Conservation (phyloP, 2,888 invertebrate species). For the Gisinianus flammeolus region DNA sequence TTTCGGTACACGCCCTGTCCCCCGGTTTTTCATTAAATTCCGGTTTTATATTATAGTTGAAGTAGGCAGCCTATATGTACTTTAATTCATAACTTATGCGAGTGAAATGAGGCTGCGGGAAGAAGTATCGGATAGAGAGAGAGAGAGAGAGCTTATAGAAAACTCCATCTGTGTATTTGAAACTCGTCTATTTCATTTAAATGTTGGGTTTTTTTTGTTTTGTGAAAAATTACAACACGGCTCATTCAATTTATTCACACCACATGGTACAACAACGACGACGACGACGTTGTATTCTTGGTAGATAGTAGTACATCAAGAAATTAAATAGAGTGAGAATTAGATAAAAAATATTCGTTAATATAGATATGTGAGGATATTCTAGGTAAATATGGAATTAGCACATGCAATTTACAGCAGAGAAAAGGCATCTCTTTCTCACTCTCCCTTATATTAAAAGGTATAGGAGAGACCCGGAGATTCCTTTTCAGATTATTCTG, state of each 20-base stretch:
- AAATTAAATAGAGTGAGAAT: no score
- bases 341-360: background rate
- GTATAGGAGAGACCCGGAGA: background rate
- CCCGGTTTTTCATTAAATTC: conserved; percentile 28
- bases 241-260: background rate
- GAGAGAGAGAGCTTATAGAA: no score
- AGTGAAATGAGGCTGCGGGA: background rate
- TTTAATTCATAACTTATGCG: background rate
- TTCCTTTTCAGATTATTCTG: background rate
- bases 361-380: background rate
- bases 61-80: background rate
- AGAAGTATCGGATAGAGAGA: background rate
- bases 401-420: background rate
- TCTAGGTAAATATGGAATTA: background rate
- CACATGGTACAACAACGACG: no score
- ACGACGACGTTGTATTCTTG: no score
- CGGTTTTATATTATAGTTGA: background rate
- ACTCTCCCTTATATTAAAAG: background rate
- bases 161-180: background rate
- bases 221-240: no score
- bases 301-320: no score
- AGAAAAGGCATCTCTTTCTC: background rate
- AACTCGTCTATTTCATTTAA: background rate
- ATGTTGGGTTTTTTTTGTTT: background rate
- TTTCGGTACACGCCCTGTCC: conserved; percentile 26